Percentiles rank a stretch among this genome's conserved stretches.
These are phyloP conservation scores for Pseudococcus jackbeardsleyi DNA, from an alignment of 2,888 invertebrate genomes.

Conservation along the genomic window DNA sequence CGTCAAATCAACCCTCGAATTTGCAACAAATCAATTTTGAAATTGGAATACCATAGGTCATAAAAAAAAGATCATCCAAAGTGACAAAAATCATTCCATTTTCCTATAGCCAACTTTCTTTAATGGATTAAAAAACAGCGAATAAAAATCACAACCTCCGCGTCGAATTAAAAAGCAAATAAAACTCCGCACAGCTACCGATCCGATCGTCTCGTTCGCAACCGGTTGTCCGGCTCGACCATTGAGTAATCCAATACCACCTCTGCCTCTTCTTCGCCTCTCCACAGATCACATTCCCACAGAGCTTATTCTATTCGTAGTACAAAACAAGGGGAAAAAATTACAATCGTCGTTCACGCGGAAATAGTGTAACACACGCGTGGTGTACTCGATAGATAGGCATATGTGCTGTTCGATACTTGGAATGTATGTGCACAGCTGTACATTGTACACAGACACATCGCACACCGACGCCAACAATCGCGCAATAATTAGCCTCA, in stretches of 20 bases:
- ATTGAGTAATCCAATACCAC: not conserved
- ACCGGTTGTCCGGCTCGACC: constrained; percentile 23
- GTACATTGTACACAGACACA: not conserved
- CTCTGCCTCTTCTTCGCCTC: not conserved
- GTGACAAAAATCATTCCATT: too few species aligned
- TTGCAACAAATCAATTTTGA: too few species aligned
- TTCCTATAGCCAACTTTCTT: not conserved
- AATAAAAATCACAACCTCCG: constrained; percentile 16
- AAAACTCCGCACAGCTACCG: not conserved
- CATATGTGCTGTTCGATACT: not conserved
- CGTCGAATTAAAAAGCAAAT: not conserved
- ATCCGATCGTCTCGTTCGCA: not conserved
- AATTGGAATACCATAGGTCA: too few species aligned
- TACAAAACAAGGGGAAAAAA: not conserved
- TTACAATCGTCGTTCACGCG: constrained; percentile 36
- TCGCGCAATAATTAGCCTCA: constrained; percentile 13
- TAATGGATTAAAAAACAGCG: not conserved
- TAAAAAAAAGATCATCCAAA: too few species aligned
- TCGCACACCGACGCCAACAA: not conserved
- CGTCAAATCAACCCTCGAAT: too few species aligned
- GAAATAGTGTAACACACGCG: constrained; percentile 3
- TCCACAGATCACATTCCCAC: not conserved
- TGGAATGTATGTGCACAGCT: not conserved
- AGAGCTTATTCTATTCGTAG: not conserved
- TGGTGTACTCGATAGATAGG: not conserved